Evolutionary conservation across 2,888 invertebrate species (phyloP), one percentile per base, ranked within the genome.

Genomic region (Hydrotaea diabolus): DNA sequence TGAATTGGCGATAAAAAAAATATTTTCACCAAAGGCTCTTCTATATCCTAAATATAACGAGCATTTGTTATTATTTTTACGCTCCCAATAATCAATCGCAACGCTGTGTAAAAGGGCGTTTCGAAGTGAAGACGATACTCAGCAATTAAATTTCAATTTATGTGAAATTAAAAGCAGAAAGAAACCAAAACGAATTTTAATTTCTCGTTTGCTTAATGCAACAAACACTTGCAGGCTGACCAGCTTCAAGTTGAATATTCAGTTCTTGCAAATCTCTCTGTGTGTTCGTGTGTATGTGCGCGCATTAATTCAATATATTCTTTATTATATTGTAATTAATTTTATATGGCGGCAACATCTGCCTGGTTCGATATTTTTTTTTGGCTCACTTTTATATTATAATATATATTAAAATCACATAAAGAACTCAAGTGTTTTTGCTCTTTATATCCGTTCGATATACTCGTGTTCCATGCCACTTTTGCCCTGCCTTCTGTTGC

Each of bases 341-440:
- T 74, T 74, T 59, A 23, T 46, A 62, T 59, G 23, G n/a, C 23
- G 15, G 17, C 26, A 74, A 46, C 74, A 74, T 74, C 74, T 74
- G 73, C 26, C 11, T 73, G 17, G 9, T 31, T 21, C 57, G 23
- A n/a, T n/a, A 17, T 21, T 15, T 66, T 43, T 55, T 7, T 21
- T 36, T 31, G 19, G 11, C 36, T 62, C n/a, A 4, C 15, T 23
- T 31, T 11, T 73, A n/a, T n/a, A 59, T 74, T 62, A 46, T 62
- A 74, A 74, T 74, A 74, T 26, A 62, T 59, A 74, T 74, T 74
- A 74, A 59, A 74, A 59, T 74, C 59, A 26, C n/a, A 74, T 74
- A 73, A 73, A 73, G 55, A 55, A 21, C 19, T 73, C 31, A 53
- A 72, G 72, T 74, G 15, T 21, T 39, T 23, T 74, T 15, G 13